These are phyloP conservation scores for Phyllotreta cruciferae DNA, from an alignment of 2,888 invertebrate genomes.

Conservation along the genomic window DNA sequence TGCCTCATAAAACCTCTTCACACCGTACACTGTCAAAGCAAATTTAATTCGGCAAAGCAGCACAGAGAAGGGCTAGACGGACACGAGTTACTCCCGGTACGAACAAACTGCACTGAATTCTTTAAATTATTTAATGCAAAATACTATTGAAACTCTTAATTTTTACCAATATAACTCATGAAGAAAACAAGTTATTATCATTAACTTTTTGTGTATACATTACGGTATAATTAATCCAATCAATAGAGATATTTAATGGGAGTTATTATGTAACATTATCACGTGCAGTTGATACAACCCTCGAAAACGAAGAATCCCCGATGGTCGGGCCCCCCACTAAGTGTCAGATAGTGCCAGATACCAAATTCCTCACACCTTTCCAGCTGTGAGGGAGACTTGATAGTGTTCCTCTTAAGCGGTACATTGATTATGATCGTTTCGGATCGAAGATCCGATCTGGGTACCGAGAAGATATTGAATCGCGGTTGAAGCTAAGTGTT, in stretches of 20 bases:
- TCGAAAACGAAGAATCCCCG: slow-evolving; percentile 16
- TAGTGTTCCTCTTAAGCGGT: slow-evolving; percentile 37
- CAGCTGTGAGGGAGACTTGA: slow-evolving; percentile 34
- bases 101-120: too few relatives aligned
- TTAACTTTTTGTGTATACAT: too few relatives aligned
- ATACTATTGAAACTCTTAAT: too few relatives aligned
- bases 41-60: slow-evolving; percentile 40
- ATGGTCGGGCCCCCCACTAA: slow-evolving; percentile 43
- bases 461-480: slow-evolving; percentile 26
- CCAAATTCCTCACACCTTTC: slow-evolving; percentile 44
- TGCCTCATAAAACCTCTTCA: slow-evolving; percentile 35
- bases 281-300: slow-evolving; percentile 9
- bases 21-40: slow-evolving; percentile 40
- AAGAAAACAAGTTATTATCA: too few relatives aligned
- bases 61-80: not conserved
- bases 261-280: too few relatives aligned
- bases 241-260: too few relatives aligned
- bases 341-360: slow-evolving; percentile 46
- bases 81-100: not conserved
- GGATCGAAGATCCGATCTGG: slow-evolving; percentile 14
- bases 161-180: too few relatives aligned
- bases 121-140: too few relatives aligned
- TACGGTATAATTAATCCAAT: too few relatives aligned
- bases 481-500: slow-evolving; percentile 8
- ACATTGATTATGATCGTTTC: slow-evolving; percentile 32